Evolutionary conservation across 2,888 invertebrate genomes (phyloP).

Genomic region (Nomada lathburiana): DNA sequence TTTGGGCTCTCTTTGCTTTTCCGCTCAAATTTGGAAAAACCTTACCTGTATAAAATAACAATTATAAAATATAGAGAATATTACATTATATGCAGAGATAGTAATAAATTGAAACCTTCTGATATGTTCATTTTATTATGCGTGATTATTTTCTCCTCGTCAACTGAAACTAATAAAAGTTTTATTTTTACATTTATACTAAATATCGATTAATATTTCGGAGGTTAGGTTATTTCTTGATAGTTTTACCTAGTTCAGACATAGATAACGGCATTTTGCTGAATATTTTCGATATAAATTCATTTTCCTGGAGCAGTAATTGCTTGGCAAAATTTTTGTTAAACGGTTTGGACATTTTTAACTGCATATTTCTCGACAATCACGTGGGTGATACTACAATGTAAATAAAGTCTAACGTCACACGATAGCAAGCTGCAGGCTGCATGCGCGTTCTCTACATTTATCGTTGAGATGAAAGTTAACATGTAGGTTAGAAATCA

Average conservation of each 20-base stretch:
- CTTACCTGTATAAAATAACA: slow-evolving; percentile 49
- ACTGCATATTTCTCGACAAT: slow-evolving; percentile 74
- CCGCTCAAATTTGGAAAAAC: slow-evolving; percentile 60
- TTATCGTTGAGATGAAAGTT: too few species aligned
- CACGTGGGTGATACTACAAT: slow-evolving; percentile 41
- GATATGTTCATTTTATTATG: background rate
- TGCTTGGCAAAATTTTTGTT: slow-evolving; percentile 82
- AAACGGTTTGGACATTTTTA: slow-evolving; percentile 80
- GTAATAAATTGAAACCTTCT: slow-evolving; percentile 34
- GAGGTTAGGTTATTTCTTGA: slow-evolving; percentile 59
- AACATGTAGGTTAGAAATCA: slow-evolving; percentile 35
- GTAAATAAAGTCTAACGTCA: slow-evolving; percentile 33
- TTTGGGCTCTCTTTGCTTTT: slow-evolving; percentile 85
- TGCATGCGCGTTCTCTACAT: background rate
- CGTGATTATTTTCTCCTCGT: slow-evolving; percentile 6
- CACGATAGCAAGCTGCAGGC: background rate
- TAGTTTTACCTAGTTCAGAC: slow-evolving; percentile 83
- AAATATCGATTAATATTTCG: slow-evolving; percentile 9
- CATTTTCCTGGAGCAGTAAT: slow-evolving; percentile 86
- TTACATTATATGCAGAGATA: background rate
- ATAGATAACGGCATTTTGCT: slow-evolving; percentile 86
- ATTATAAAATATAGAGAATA: background rate
- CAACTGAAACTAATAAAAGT: slow-evolving; percentile 34
- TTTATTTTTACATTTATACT: background rate
- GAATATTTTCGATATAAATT: slow-evolving; percentile 87